Percentiles rank a stretch among this genome's conserved stretches.
Conservation (phyloP, 2,888 invertebrate species). For the Caenorhabditis uteleia region DNA sequence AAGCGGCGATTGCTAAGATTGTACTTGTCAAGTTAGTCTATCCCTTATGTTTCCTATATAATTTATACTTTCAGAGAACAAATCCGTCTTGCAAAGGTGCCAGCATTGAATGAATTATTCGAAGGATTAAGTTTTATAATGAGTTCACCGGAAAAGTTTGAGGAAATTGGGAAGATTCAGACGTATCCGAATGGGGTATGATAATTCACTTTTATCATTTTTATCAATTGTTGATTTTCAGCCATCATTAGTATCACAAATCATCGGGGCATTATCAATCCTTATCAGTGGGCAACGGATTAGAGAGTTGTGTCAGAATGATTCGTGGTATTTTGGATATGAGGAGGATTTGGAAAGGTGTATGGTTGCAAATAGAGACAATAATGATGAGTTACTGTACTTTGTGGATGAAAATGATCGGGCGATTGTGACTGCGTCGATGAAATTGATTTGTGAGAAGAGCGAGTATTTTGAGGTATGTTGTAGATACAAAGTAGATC, state of each 20-base stretch:
- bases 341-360: slow-evolving; percentile 10
- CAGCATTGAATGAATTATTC: slow-evolving; percentile 35
- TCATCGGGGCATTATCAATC: slow-evolving; percentile 52
- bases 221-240: slow-evolving; percentile 14
- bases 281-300: slow-evolving; percentile 42
- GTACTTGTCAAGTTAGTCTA: slow-evolving; percentile 32
- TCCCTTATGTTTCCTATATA: not conserved
- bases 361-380: not conserved
- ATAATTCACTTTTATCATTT: not conserved
- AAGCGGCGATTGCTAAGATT: slow-evolving; percentile 47
- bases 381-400: slow-evolving; percentile 11
- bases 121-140: slow-evolving; percentile 29
- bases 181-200: slow-evolving; percentile 47
- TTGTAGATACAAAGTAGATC: not conserved
- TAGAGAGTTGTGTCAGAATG: slow-evolving; percentile 41
- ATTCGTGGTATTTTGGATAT: slow-evolving; percentile 32
- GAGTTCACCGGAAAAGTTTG: slow-evolving; percentile 18
- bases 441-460: slow-evolving; percentile 43
- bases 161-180: slow-evolving; percentile 10
- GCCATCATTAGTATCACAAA: slow-evolving; percentile 50
- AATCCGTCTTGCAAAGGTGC: slow-evolving; percentile 27
- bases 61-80: slow-evolving; percentile 8
- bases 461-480: slow-evolving; percentile 55
- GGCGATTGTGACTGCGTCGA: slow-evolving; percentile 39
- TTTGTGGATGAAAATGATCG: slow-evolving; percentile 39